Conservation (phyloP, 2,888 invertebrate species). For the Apeira syringaria region DNA sequence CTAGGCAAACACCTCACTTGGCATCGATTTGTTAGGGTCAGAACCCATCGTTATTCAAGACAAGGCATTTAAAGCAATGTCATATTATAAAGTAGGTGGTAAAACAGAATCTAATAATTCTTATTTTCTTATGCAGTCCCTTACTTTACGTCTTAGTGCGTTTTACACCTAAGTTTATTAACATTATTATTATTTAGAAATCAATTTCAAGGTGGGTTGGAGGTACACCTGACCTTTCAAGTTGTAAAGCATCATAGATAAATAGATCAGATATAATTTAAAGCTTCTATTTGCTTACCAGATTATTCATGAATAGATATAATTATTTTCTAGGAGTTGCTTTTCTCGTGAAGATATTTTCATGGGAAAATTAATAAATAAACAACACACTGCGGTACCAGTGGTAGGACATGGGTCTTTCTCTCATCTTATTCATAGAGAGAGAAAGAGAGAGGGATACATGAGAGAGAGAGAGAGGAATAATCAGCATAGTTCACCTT, state of each 20-base stretch:
- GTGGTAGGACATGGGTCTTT: too few species aligned
- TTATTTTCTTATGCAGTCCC: too few species aligned
- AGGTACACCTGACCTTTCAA: constrained; percentile 9
- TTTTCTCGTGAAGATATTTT: too few species aligned
- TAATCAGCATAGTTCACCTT: too few species aligned
- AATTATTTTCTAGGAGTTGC: too few species aligned
- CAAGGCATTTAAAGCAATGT: background rate
- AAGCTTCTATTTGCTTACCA: too few species aligned
- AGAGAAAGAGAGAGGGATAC: too few species aligned
- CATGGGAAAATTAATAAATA: too few species aligned
- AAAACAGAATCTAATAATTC: background rate
- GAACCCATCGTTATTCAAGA: constrained; percentile 5
- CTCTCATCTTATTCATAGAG: too few species aligned
- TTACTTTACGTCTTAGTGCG: background rate
- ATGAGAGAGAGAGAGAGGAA: too few species aligned
- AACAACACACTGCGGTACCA: too few species aligned
- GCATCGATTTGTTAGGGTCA: constrained; percentile 28
- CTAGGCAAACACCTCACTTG: constrained; percentile 25
- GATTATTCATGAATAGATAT: too few species aligned
- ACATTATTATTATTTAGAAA: constrained; percentile 25
- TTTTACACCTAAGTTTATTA: background rate
- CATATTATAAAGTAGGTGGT: background rate
- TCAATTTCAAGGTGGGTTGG: constrained; percentile 5
- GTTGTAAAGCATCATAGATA: background rate
- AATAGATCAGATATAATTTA: background rate